Percentiles rank a stretch among this genome's conserved stretches.
These are phyloP conservation scores for Eulemur rubriventer DNA, from an alignment of 2,797 vertebrate genomes.

Conservation along the genomic window DNA sequence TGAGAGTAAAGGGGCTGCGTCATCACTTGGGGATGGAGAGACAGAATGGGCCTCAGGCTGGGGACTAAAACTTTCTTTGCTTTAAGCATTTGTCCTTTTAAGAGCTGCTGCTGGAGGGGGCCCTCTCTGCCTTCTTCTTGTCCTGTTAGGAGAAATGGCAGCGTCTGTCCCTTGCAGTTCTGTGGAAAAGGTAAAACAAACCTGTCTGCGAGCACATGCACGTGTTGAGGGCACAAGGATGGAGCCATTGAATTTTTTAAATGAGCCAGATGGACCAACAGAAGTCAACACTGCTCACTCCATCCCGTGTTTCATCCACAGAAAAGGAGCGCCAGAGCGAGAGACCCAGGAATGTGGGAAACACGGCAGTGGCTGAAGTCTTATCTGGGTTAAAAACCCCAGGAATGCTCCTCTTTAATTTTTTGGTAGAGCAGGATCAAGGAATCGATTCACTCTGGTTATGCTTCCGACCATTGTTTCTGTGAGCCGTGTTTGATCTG, in stretches of 20 bases:
- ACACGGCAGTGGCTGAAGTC: constrained; percentile 50
- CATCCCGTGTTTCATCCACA: constrained; percentile 29
- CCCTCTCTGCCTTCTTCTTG: constrained; percentile 45
- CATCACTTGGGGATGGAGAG: constrained; percentile 56
- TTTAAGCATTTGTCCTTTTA: constrained; percentile 9
- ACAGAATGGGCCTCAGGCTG: neutral
- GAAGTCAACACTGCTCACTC: neutral
- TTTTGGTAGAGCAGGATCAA: constrained; percentile 82
- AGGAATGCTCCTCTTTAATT: constrained; percentile 81
- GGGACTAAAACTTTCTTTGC: constrained; percentile 36
- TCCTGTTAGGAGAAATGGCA: constrained; percentile 16
- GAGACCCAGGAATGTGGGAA: neutral
- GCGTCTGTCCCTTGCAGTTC: neutral
- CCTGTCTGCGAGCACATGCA: rapidly evolving
- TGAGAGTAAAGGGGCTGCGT: neutral
- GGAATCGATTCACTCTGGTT: constrained; percentile 87
- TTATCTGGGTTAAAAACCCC: constrained; percentile 82
- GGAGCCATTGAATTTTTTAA: constrained; percentile 11
- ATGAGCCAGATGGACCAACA: constrained; percentile 23
- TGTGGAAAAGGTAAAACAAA: neutral
- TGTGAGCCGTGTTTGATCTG: constrained; percentile 88
- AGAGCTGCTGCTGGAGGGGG: constrained; percentile 41
- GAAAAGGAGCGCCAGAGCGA: constrained; percentile 38
- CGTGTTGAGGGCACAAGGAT: neutral
- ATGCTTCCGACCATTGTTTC: constrained; percentile 86